Base-by-base conservation (phyloP, 2,797 vertebrate genomes). In the Pipistrellus kuhlii region DNA sequence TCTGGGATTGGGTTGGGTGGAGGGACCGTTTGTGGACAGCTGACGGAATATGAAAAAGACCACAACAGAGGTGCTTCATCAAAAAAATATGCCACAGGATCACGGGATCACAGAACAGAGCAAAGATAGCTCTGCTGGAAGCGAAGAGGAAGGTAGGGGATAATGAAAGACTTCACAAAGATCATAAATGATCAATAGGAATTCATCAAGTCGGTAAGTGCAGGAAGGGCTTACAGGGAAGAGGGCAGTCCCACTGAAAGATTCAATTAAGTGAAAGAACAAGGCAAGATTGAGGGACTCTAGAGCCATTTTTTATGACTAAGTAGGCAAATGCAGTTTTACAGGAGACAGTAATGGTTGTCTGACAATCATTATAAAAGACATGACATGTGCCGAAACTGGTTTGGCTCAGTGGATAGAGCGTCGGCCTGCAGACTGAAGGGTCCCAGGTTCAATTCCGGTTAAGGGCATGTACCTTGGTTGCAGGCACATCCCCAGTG, bases 141-240 rank as follows among this genome's bases (percentile, higher is more conserved):
- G 10, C 66, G 5, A 4, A 59, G 20, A 88, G 62, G 90, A 64
- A 48, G 15, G 13, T 10, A 7, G 85, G 38, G 72, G 15, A 46
- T 90, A 48, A 62, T 46, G 14, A 82, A 84, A 88, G 30, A 85
- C 30, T 91, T 83, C 25, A 55, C 46, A 77, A 89, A 77, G 23
- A 75, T 46, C 32, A 21, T 72, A 73, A 82, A 88, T 51, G 38
- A 66, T 68, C 92, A 93, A 88, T 13, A 66, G 23, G 27, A 87
- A 85, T 76, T 76, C 21, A 86, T 76, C 38, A 90, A 85, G 15
- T 6, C 95, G 35, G 5, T 85, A 25, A n/a, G 15, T 38, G 3
- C 38, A 48, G 18, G 27, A 30, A 68, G 35, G 3, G 3, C 30
- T 73, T 90, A 90, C 92, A 77, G 30, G 27, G 23, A 77, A 92